Evolutionary conservation across 64 coral and sea anemone species (phyloP).

Genomic region (Montipora capricornis): DNA sequence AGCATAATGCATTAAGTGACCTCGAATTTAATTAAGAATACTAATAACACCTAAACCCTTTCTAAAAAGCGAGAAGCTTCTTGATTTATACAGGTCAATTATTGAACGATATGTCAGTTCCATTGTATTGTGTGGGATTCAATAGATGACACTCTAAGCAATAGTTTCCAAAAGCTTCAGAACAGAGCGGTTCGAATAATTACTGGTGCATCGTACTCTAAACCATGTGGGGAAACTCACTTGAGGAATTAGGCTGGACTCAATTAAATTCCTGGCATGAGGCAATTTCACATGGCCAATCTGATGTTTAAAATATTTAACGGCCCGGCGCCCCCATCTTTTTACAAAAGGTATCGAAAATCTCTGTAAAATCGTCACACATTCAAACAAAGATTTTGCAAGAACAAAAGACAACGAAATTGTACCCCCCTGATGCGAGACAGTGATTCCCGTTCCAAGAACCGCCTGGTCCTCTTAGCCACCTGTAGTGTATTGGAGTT

Average conservation of each 20-base stretch:
- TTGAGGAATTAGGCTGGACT: neutral
- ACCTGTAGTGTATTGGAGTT: too few relatives aligned
- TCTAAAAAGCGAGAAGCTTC: slow-evolving; percentile 1
- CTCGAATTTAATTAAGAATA: slow-evolving; percentile 11
- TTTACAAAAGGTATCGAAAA: too few relatives aligned
- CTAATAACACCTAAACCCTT: slow-evolving; percentile 5
- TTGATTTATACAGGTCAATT: slow-evolving; percentile 27
- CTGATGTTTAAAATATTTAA: neutral
- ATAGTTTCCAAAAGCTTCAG: slow-evolving; percentile 29
- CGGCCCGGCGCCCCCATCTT: too few relatives aligned
- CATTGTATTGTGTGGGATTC: slow-evolving; percentile 26
- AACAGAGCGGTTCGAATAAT: slow-evolving; percentile 44
- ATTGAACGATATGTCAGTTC: slow-evolving; percentile 33
- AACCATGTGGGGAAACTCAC: neutral
- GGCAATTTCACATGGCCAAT: neutral
- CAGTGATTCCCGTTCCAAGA: too few relatives aligned
- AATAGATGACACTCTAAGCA: slow-evolving; percentile 13
- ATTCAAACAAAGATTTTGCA: too few relatives aligned
- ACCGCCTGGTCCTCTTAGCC: too few relatives aligned
- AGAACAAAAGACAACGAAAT: too few relatives aligned
- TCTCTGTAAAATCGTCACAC: too few relatives aligned
- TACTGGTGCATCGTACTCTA: neutral
- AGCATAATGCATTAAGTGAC: neutral
- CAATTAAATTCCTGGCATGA: neutral
- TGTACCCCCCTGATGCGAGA: too few relatives aligned